Conservation (phyloP, 2,888 invertebrate genomes). For the Meiosimyza decipiens region DNA sequence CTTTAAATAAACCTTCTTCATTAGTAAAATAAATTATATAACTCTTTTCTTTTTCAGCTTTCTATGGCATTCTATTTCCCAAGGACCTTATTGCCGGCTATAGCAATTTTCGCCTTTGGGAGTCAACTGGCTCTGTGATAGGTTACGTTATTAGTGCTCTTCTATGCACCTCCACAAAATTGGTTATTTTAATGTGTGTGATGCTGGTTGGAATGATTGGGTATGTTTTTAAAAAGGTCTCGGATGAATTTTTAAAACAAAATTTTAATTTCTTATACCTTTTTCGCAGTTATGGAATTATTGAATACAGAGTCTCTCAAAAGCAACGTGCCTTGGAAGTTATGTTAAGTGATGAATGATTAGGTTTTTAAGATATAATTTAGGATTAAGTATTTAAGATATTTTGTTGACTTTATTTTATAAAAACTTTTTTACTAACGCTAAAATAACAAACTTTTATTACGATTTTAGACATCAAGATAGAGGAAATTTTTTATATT, state of each 20-base stretch:
- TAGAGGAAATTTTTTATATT: no score
- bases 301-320: slow-evolving; percentile 59
- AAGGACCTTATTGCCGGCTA: slow-evolving; percentile 89
- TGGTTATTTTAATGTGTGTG: slow-evolving; percentile 76
- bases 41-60: slow-evolving; percentile 68
- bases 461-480: no score
- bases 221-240: slow-evolving; percentile 65
- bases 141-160: slow-evolving; percentile 84
- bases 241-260: not conserved
- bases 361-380: not conserved
- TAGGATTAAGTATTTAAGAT: no score
- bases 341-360: slow-evolving; percentile 51
- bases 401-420: no score
- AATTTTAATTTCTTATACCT: slow-evolving; percentile 1
- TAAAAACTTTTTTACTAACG: no score
- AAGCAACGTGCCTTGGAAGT: slow-evolving; percentile 54
- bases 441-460: no score
- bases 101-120: slow-evolving; percentile 93
- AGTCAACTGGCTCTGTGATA: slow-evolving; percentile 88
- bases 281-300: slow-evolving; percentile 58
- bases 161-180: slow-evolving; percentile 78
- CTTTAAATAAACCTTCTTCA: not conserved
- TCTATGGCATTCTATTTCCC: slow-evolving; percentile 87
- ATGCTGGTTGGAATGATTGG: slow-evolving; percentile 79
- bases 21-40: not conserved